A percentile compares a stretch with the other conserved stretches of the same genome.
Conservation (phyloP, 2,797 vertebrate species). For the Sparidentex hasta region DNA sequence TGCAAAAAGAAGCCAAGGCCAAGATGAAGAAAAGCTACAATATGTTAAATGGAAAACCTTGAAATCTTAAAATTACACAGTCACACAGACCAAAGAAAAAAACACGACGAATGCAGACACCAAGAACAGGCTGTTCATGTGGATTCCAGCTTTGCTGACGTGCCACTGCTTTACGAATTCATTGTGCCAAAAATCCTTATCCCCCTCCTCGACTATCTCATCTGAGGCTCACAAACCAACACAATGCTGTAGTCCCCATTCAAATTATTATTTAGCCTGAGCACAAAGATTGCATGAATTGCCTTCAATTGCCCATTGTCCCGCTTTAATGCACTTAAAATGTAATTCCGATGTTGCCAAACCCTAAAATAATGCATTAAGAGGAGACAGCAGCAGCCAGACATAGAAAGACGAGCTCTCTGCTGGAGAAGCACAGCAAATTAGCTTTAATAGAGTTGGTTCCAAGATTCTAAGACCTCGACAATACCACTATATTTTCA, state of each 20-base stretch:
- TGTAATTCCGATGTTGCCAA: slow-evolving; percentile 13
- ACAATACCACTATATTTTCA: slow-evolving; percentile 47
- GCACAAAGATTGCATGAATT: slow-evolving; percentile 10
- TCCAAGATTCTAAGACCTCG: slow-evolving; percentile 30
- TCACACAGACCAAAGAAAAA: background rate
- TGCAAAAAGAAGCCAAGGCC: background rate
- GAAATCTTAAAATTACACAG: background rate
- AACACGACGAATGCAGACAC: background rate
- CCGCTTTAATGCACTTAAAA: background rate
- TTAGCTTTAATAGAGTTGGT: slow-evolving; percentile 17
- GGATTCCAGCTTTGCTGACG: background rate
- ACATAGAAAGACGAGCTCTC: slow-evolving; percentile 5
- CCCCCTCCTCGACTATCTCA: background rate
- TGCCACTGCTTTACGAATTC: slow-evolving; percentile 1
- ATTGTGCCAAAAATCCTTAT: background rate
- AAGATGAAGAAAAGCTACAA: background rate
- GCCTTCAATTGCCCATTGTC: background rate
- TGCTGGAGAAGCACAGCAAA: slow-evolving; percentile 24
- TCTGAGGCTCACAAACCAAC: slow-evolving; percentile 4
- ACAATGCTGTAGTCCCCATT: background rate
- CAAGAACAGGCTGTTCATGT: background rate
- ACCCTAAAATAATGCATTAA: slow-evolving; percentile 11
- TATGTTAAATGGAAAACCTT: background rate
- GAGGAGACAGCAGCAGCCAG: background rate
- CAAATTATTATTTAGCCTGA: background rate